phyloP scores from a whole-genome alignment of 1,140 invertebrate species.

The Ctenoplectra terminalis region DNA sequence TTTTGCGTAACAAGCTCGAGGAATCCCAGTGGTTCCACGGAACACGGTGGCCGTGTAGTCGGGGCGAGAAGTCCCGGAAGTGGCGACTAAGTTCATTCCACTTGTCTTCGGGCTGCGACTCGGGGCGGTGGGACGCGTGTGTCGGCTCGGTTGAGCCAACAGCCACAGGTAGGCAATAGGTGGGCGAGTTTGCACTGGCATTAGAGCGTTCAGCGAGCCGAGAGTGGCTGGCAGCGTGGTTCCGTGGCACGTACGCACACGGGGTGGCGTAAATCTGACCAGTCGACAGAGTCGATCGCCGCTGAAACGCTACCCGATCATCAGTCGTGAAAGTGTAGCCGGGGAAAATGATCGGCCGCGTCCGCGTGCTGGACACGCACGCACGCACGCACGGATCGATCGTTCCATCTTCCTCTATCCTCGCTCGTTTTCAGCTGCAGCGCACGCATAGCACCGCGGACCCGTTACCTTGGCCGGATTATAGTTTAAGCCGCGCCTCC shows the following conservation, averaged over 20 bases:
- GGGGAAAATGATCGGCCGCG: constrained; percentile 71
- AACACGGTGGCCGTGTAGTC: neutral
- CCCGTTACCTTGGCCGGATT: constrained; percentile 58
- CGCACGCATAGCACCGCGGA: constrained; percentile 33
- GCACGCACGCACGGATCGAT: neutral
- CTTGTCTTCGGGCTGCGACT: constrained; percentile 53
- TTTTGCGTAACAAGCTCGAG: neutral
- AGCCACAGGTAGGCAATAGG: constrained; percentile 35
- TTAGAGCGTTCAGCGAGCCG: constrained; percentile 31
- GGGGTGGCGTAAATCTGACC: constrained; percentile 71
- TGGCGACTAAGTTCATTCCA: constrained; percentile 48
- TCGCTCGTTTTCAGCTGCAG: neutral
- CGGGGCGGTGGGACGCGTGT: constrained; percentile 13
- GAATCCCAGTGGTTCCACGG: constrained; percentile 13
- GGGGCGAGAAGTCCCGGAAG: constrained; percentile 34
- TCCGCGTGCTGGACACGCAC: constrained; percentile 34
- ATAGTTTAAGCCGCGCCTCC: constrained; percentile 72
- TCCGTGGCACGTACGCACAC: neutral
- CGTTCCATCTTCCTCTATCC: constrained; percentile 15
- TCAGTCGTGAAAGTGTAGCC: constrained; percentile 77
- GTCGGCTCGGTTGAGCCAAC: constrained; percentile 18
- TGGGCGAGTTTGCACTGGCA: constrained; percentile 48
- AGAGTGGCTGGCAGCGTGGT: neutral
- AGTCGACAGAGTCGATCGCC: constrained; percentile 58
- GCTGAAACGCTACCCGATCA: constrained; percentile 75